A percentile compares a stretch with the other conserved stretches of the same genome.
These are phyloP conservation scores for Sitta europaea DNA, from an alignment of 2,113 vertebrate species.

Conservation along the genomic window DNA sequence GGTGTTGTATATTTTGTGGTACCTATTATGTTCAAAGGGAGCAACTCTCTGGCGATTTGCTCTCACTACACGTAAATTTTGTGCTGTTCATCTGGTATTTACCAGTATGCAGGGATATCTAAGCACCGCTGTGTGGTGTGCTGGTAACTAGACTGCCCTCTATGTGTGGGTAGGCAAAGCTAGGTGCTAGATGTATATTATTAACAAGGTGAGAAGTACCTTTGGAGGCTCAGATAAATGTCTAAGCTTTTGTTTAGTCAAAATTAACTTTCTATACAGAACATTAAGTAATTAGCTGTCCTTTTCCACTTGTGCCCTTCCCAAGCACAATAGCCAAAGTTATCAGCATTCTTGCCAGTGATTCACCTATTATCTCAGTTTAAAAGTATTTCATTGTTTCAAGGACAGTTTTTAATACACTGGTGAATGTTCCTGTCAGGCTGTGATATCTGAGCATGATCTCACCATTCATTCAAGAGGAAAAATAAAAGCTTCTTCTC, in stretches of 20 bases:
- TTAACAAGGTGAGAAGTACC: background rate
- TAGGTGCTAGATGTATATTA: background rate
- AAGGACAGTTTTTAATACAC: background rate
- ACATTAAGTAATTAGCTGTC: background rate
- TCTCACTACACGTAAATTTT: background rate
- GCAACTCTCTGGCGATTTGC: accelerated
- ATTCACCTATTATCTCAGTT: background rate
- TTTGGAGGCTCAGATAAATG: background rate
- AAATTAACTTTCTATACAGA: background rate
- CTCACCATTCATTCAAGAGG: background rate
- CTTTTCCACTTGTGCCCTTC: background rate
- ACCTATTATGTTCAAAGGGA: background rate
- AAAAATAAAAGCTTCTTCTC: background rate
- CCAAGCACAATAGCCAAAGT: background rate
- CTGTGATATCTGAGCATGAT: background rate
- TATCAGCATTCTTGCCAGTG: background rate
- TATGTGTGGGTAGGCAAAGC: background rate
- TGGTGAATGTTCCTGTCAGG: background rate
- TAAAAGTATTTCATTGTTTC: conserved; percentile 6
- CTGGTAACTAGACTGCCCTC: background rate
- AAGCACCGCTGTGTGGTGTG: background rate
- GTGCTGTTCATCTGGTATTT: background rate
- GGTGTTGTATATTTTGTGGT: background rate
- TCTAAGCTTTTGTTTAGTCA: background rate
- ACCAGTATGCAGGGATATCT: background rate